Evolutionary conservation across 1,140 invertebrate genomes (phyloP).

Genomic region (Riptortus pedestris): DNA sequence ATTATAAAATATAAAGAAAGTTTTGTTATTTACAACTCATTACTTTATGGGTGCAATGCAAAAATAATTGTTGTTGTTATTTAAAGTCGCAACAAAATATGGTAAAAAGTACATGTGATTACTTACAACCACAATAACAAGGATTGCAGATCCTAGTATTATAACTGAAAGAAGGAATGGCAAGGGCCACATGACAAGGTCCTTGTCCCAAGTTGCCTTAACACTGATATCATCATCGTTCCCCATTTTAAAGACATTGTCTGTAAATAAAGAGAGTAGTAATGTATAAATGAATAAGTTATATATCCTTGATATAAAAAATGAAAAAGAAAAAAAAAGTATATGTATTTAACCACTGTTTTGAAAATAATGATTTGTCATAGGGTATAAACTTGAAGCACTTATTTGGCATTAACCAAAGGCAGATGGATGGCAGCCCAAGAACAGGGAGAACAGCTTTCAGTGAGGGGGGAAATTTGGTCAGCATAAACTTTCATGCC

Average conservation of each 20-base stretch:
- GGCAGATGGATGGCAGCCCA: no score
- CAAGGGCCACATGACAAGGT: slow-evolving; percentile 9
- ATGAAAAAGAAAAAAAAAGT: neutral
- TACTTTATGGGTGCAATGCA: no score
- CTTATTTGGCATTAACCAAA: neutral
- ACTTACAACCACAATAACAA: neutral
- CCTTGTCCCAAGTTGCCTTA: slow-evolving; percentile 1
- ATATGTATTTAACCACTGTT: neutral
- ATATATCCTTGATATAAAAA: neutral
- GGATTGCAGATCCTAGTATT: neutral
- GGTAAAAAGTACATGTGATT: no score
- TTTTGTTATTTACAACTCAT: no score
- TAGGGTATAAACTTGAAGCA: neutral
- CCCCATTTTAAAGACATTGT: neutral
- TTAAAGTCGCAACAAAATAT: no score
- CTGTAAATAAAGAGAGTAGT: neutral
- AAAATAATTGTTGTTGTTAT: no score
- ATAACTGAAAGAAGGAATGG: slow-evolving; percentile 3
- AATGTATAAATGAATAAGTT: neutral
- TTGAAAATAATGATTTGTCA: neutral
- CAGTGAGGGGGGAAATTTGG: no score
- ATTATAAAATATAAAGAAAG: no score
- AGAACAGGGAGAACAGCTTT: no score
- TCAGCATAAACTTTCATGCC: no score
- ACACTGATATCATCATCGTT: neutral